phyloP scores from a whole-genome alignment of 2,797 vertebrate genomes.

The Bradypodion pumilum region DNA sequence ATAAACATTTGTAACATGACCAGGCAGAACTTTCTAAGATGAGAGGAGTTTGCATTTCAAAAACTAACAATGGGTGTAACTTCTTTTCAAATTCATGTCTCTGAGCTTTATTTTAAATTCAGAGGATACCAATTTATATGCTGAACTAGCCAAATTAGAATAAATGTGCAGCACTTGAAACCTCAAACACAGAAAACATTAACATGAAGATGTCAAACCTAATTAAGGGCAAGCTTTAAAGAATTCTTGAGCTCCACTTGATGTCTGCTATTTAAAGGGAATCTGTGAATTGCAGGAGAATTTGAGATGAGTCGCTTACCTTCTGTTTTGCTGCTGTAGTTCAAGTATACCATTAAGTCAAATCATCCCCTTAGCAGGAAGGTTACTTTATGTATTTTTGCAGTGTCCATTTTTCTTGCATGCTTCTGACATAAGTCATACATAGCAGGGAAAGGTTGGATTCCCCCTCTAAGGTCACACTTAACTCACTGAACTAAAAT shows the following conservation, averaged over 20 bases:
- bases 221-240: constrained; percentile 43
- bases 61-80: not conserved
- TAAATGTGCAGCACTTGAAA: constrained; percentile 41
- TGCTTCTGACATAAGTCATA: not conserved
- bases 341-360: constrained; percentile 2
- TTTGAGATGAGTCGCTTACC: constrained; percentile 28
- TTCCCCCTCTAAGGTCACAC: not conserved
- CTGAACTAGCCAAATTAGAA: constrained; percentile 13
- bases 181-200: constrained; percentile 42
- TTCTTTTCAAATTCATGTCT: constrained; percentile 14
- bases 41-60: constrained; percentile 7
- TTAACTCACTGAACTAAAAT: not conserved
- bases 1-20: not conserved
- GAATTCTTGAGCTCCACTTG: constrained; percentile 33
- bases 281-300: not conserved
- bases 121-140: constrained; percentile 25
- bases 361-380: not conserved
- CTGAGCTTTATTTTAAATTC: constrained; percentile 22
- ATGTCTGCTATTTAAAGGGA: constrained; percentile 41
- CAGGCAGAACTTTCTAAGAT: constrained; percentile 17
- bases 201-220: constrained; percentile 31
- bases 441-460: too few species aligned
- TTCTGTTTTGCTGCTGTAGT: constrained; percentile 22
- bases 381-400: not conserved
- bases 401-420: not conserved